phyloP scores from a whole-genome alignment of 2,113 vertebrate species.

The Tragelaphus imberbis region DNA sequence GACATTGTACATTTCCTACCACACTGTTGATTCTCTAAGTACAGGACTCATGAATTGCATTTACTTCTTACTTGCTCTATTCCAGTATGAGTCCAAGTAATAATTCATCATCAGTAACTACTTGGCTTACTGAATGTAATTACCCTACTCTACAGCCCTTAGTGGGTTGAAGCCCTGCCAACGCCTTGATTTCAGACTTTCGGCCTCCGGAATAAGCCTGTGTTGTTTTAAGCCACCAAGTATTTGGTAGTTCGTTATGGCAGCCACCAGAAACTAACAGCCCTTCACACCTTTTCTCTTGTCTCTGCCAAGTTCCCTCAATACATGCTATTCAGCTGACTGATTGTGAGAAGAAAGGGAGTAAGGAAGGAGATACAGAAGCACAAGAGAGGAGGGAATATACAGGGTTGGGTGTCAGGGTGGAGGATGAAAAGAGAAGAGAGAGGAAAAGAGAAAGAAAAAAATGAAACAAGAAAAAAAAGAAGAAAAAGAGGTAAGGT shows the following conservation, averaged over 20 bases:
- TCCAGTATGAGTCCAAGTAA: not conserved
- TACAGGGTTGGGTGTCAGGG: fast-evolving
- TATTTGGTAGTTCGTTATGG: not conserved
- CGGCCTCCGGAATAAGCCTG: not conserved
- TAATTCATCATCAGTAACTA: not conserved
- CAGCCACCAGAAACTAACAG: not conserved
- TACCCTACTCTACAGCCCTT: not conserved
- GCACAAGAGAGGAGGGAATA: not conserved
- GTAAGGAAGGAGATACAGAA: not conserved
- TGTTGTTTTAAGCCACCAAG: not conserved
- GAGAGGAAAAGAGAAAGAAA: not conserved
- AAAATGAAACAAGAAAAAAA: not conserved
- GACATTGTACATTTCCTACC: not conserved
- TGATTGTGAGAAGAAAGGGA: not conserved
- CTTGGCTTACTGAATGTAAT: not conserved
- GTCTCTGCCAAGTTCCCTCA: not conserved
- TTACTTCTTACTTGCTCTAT: not conserved
- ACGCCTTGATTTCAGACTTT: not conserved
- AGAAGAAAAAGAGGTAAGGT: not conserved
- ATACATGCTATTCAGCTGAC: not conserved
- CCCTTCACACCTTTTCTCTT: not conserved
- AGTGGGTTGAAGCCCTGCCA: not conserved
- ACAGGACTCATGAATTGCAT: not conserved
- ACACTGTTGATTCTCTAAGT: not conserved
- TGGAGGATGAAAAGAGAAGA: not conserved